Base-by-base conservation (phyloP, 2,797 vertebrate genomes). In the Podargus strigoides region DNA sequence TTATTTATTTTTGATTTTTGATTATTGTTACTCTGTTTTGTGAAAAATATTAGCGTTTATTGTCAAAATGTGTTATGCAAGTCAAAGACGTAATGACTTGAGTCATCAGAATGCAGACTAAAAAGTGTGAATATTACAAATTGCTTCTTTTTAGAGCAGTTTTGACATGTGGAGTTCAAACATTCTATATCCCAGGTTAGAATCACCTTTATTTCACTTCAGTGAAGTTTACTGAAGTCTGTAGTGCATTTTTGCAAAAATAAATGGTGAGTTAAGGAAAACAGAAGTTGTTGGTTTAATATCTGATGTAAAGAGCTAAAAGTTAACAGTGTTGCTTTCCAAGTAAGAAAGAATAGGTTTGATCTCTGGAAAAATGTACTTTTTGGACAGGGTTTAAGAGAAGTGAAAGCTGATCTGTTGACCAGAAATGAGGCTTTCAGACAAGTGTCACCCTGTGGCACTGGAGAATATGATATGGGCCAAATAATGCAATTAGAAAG, bases 371-470 rank as follows among this genome's bases (percentile, higher is more conserved):
- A 72, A 62, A 72, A 6, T 30, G 13, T 63, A 28, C 37, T 67
- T 81, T 73, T 81, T 90, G 34, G 39, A 27, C 26, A 36, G 6
- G 2, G 6, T 55, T 83, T 69, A 72, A 78, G n/a, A 59, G 36
- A 52, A 55, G 30, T 44, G 34, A 74, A 85, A 85, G 55, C 77
- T 34, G 24, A 44, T 72, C 19, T 67, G 14, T 50, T 63, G 46
- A 27, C 41, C 53, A 70, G 22, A 23, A 73, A 66, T 37, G 32
- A 85, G 28, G 18, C 14, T 81, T 88, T 17, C 44, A 70, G 66
- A 32, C 32, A 79, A 22, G 6, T 37, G 22, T 56, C 28, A 32
- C 1, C 0, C 1, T 66, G 0, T 76, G 52, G 9, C 15, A n/a
- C 37, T 82, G 2, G 53, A 47, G 64, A 72, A 10, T 76, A 68